phyloP scores from a whole-genome alignment of 2,888 invertebrate genomes.

The Callinectes sapidus region DNA sequence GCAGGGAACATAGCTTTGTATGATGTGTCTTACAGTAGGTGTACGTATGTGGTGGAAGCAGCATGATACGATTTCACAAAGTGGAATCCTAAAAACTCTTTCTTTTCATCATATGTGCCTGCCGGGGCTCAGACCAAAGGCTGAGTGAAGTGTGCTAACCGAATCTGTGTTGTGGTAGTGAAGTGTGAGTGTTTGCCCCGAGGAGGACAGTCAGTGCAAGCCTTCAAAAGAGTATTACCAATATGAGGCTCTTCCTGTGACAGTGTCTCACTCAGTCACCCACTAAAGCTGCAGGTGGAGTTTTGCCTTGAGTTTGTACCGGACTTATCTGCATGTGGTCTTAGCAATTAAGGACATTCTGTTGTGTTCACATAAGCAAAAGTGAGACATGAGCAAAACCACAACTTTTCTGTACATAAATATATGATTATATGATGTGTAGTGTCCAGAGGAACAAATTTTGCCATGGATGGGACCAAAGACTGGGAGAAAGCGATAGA shows the following conservation, averaged over 20 bases:
- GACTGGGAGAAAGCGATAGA: background rate
- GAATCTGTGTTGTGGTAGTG: background rate
- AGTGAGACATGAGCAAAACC: constrained; percentile 24
- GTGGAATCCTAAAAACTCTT: background rate
- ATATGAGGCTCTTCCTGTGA: constrained; percentile 12
- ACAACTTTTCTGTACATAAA: constrained; percentile 4
- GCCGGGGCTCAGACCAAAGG: background rate
- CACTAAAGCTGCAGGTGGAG: constrained; percentile 7
- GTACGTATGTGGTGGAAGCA: background rate
- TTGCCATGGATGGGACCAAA: constrained; percentile 23
- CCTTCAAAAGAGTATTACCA: background rate
- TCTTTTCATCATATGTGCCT: constrained; percentile 18
- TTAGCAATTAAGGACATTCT: constrained; percentile 22
- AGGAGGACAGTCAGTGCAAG: background rate
- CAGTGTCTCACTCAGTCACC: constrained; percentile 24
- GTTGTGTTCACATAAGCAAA: constrained; percentile 11
- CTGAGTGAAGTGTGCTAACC: background rate
- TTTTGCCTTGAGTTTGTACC: constrained; percentile 3
- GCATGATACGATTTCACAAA: constrained; percentile 22
- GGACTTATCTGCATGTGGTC: background rate
- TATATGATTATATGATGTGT: background rate
- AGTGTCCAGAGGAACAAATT: background rate
- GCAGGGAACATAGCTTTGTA: constrained; percentile 8
- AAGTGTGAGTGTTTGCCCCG: background rate
- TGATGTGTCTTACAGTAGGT: constrained; percentile 17